phyloP scores from a whole-genome alignment of 2,888 invertebrate species.

The Eremobia ochroleuca region DNA sequence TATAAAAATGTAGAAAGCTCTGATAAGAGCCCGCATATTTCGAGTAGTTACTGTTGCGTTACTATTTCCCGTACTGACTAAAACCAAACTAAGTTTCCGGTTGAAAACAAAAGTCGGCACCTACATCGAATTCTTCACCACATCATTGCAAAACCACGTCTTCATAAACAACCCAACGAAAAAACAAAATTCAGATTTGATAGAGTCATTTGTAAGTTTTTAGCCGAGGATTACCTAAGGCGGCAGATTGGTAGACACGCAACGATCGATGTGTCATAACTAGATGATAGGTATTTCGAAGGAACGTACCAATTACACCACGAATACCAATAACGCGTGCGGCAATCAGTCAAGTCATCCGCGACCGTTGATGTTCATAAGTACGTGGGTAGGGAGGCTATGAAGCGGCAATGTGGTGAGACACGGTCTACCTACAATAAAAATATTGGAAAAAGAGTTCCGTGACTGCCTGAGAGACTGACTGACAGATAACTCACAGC shows the following conservation, averaged over 20 bases:
- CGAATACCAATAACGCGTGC: conserved; percentile 66
- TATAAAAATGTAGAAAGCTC: conserved; percentile 31
- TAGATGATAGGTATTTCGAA: conserved; percentile 64
- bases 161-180: conserved; percentile 15
- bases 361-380: conserved; percentile 66
- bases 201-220: conserved; percentile 56
- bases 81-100: not conserved
- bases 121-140: not conserved
- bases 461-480: not conserved
- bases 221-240: conserved; percentile 58
- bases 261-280: conserved; percentile 69
- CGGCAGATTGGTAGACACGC: conserved; percentile 54
- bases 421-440: not conserved
- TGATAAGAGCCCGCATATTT: conserved; percentile 49
- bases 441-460: not conserved
- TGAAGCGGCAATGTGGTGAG: not conserved
- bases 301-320: conserved; percentile 68
- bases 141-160: not conserved
- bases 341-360: conserved; percentile 73
- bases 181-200: conserved; percentile 36
- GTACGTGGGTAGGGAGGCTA: conserved; percentile 44
- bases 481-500: conserved; percentile 5
- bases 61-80: not conserved
- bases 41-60: not conserved
- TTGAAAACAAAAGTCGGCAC: not conserved